These are phyloP conservation scores for Camelus bactrianus DNA, from an alignment of 2,113 vertebrate species.

Conservation along the genomic window DNA sequence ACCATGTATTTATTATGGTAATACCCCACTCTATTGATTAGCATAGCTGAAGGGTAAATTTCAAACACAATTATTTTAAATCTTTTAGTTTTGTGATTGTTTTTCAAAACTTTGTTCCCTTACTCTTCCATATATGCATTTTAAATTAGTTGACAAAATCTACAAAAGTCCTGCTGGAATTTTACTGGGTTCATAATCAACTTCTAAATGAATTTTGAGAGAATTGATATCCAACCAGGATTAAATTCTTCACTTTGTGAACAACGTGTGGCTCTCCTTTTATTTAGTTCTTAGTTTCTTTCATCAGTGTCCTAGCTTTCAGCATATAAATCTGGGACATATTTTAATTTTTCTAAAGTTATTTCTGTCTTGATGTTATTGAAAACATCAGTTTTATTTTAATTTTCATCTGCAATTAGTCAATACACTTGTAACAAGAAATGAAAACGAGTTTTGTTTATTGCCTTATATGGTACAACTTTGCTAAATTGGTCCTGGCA, in stretches of 20 bases:
- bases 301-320: background rate
- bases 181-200: background rate
- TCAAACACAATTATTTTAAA: background rate
- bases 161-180: background rate
- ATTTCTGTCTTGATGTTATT: background rate
- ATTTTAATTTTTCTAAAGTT: background rate
- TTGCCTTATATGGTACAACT: background rate
- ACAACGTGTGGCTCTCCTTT: background rate
- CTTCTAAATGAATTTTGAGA: background rate
- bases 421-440: background rate
- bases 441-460: background rate
- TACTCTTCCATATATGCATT: background rate
- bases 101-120: background rate
- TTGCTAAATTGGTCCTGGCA: background rate
- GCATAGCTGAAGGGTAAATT: background rate
- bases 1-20: background rate
- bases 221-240: background rate
- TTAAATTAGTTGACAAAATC: background rate
- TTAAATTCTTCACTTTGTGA: background rate
- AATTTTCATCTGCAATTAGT: background rate
- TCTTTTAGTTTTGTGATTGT: background rate
- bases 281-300: background rate
- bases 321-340: background rate
- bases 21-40: background rate
- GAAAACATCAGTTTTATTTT: background rate